Evolutionary conservation across 1,140 invertebrate species (phyloP).

Genomic region (Rhagoletis pomonella): DNA sequence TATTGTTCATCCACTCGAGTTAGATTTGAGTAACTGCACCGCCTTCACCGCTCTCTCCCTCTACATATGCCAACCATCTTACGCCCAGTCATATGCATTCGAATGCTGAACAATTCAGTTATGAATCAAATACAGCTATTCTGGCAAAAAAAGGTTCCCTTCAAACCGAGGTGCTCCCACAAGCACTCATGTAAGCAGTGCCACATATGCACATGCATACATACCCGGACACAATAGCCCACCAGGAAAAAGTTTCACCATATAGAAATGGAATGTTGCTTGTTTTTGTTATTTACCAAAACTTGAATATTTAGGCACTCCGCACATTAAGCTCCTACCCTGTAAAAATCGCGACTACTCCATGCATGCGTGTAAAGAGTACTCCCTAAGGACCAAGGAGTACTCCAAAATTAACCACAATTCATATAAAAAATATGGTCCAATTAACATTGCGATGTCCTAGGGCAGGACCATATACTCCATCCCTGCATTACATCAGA

Average conservation of each 20-base stretch:
- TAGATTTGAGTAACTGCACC: constrained; percentile 45
- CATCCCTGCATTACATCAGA: too few species aligned
- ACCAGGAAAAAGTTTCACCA: neutral
- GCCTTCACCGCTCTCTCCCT: neutral
- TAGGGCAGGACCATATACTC: too few species aligned
- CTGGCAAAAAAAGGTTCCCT: neutral
- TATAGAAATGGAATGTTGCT: too few species aligned
- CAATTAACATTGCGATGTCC: too few species aligned
- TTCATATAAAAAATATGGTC: too few species aligned
- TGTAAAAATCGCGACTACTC: too few species aligned
- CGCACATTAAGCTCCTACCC: too few species aligned
- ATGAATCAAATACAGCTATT: constrained; percentile 25
- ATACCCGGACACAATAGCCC: neutral
- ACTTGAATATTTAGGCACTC: too few species aligned
- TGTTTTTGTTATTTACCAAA: too few species aligned
- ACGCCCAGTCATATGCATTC: neutral
- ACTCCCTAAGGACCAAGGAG: too few species aligned
- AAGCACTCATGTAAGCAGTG: constrained; percentile 20
- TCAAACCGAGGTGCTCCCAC: constrained; percentile 21
- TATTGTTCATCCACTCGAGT: constrained; percentile 54
- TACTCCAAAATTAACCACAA: too few species aligned
- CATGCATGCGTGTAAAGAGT: too few species aligned
- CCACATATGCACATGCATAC: neutral
- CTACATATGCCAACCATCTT: neutral
- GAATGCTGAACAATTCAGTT: neutral